Evolutionary conservation across 2,797 vertebrate genomes (phyloP).

Genomic region (Platyrinchus mystaceus): DNA sequence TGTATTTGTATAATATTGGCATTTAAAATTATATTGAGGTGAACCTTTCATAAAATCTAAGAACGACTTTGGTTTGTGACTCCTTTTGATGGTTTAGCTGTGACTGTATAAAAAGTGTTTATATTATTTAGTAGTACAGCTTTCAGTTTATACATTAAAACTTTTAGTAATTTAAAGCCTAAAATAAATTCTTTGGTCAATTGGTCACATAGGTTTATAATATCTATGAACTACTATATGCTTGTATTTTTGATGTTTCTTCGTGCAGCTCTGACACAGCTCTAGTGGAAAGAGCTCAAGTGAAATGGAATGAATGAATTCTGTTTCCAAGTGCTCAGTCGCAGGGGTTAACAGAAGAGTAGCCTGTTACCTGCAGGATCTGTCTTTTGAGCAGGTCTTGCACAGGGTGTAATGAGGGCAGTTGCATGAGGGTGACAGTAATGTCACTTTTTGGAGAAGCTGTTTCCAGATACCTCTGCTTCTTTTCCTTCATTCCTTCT

Average conservation of each 20-base stretch:
- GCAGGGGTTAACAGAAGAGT: not conserved
- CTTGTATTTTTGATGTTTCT: not conserved
- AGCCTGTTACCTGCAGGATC: not conserved
- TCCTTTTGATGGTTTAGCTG: not conserved
- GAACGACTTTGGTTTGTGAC: not conserved
- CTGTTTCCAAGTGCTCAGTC: not conserved
- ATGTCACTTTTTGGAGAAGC: not conserved
- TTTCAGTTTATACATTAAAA: not conserved
- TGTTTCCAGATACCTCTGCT: not conserved
- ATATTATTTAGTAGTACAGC: not conserved
- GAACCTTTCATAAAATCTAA: not conserved
- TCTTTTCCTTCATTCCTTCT: not conserved
- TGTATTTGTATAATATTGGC: not conserved
- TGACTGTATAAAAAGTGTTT: not conserved
- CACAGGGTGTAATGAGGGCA: not conserved
- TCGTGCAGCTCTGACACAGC: not conserved
- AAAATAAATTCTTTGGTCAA: not conserved
- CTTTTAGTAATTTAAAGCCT: not conserved
- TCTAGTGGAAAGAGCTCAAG: not conserved
- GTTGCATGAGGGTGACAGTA: not conserved
- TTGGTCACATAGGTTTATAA: fast-evolving
- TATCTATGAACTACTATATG: not conserved
- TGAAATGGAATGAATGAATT: not conserved
- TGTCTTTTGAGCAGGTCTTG: not conserved
- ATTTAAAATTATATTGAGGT: not conserved